phyloP scores from a whole-genome alignment of 2,888 invertebrate species.

The Thyatira batis region DNA sequence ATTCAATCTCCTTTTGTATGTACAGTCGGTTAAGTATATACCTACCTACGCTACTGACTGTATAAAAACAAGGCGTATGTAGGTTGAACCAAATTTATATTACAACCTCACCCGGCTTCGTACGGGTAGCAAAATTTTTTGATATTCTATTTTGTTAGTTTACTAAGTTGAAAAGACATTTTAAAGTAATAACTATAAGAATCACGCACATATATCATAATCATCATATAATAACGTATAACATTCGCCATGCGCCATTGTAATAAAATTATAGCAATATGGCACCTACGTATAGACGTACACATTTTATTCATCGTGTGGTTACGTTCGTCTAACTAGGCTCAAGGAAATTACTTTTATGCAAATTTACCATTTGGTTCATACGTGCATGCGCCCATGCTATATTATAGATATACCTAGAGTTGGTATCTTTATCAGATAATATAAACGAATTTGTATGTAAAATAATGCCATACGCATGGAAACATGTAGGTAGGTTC shows the following conservation, averaged over 20 bases:
- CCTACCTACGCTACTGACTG: not conserved
- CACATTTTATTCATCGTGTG: constrained; percentile 26
- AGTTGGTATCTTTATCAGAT: not conserved
- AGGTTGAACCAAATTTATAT: too few species aligned
- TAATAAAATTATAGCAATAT: not conserved
- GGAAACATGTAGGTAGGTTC: too few species aligned
- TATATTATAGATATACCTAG: not conserved
- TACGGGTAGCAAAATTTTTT: too few species aligned
- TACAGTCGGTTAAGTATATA: too few species aligned
- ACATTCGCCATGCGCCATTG: not conserved
- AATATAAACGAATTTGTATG: not conserved
- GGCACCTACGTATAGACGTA: constrained; percentile 12
- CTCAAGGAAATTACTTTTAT: constrained; percentile 65
- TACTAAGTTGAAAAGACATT: too few species aligned
- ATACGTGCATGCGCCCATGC: constrained; percentile 37
- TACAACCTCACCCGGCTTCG: too few species aligned
- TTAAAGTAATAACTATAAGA: too few species aligned
- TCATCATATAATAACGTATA: not conserved
- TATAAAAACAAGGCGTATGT: not conserved
- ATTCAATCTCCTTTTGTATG: not conserved
- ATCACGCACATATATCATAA: too few species aligned
- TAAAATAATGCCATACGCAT: not conserved
- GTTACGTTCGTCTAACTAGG: constrained; percentile 21
- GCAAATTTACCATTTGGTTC: constrained; percentile 54
- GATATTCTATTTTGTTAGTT: too few species aligned